These are phyloP conservation scores for Taeniopygia guttata DNA, from an alignment of 2,797 vertebrate genomes.

Conservation along the genomic window DNA sequence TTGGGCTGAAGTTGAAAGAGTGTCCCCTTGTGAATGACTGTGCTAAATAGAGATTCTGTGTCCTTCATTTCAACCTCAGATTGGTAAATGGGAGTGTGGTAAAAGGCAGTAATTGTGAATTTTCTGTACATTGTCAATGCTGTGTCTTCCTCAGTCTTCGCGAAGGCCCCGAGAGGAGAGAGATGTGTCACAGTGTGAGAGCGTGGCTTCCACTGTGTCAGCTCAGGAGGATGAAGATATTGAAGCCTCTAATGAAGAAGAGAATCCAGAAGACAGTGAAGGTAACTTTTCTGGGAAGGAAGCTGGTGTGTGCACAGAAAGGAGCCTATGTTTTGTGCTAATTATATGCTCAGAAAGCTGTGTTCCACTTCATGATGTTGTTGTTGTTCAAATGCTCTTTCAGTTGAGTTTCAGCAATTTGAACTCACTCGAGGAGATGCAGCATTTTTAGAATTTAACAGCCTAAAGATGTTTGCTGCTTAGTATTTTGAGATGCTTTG, in stretches of 20 bases:
- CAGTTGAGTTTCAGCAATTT: background rate
- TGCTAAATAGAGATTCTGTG: background rate
- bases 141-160: constrained; percentile 77
- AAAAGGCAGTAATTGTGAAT: background rate
- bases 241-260: constrained; percentile 83
- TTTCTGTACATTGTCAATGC: background rate
- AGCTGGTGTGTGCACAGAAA: background rate
- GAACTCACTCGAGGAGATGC: background rate
- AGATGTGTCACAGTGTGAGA: constrained; percentile 90
- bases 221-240: constrained; percentile 95
- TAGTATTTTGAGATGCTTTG: background rate
- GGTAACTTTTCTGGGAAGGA: constrained; percentile 73
- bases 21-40: background rate
- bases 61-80: background rate
- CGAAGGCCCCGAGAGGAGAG: constrained; percentile 89
- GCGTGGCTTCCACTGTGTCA: constrained; percentile 86
- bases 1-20: background rate
- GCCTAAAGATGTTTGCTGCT: background rate
- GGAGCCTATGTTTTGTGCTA: background rate
- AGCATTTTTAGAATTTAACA: background rate
- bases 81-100: background rate
- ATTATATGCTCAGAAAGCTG: background rate
- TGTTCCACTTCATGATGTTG: background rate
- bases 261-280: constrained; percentile 95
- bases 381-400: background rate